Conservation (phyloP, 2,888 invertebrate genomes). For the Mythimna loreyi region DNA sequence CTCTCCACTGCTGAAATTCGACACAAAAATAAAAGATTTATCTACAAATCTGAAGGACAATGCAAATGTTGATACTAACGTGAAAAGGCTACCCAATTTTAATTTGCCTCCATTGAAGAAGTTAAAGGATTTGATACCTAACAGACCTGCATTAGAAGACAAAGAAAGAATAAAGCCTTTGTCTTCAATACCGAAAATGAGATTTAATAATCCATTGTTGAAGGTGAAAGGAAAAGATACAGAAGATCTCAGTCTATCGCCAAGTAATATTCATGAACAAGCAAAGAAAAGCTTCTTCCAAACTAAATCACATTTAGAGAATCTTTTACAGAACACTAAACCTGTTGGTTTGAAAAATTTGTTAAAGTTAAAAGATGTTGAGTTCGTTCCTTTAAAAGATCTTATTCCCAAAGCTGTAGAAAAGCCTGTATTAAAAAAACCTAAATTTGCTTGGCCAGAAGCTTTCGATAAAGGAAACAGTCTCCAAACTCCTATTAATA, state of each 20-base stretch:
- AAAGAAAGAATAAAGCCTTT: conserved; percentile 25
- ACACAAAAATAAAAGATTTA: conserved; percentile 21
- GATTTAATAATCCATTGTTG: conserved; percentile 31
- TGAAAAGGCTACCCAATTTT: conserved; percentile 26
- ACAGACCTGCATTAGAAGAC: conserved; percentile 18
- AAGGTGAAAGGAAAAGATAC: conserved; percentile 19
- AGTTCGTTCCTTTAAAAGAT: conserved; percentile 61
- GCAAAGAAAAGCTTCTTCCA: conserved; percentile 36
- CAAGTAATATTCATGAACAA: conserved; percentile 56
- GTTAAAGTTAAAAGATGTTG: conserved; percentile 77
- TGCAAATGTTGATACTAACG: conserved; percentile 27
- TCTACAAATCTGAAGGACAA: conserved; percentile 38
- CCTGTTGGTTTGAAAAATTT: conserved; percentile 69
- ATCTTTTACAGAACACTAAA: conserved; percentile 39
- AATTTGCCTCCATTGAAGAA: conserved; percentile 24
- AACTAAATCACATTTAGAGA: conserved; percentile 49
- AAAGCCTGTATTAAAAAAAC: conserved; percentile 18
- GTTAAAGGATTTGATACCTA: conserved; percentile 35
- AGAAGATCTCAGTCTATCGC: conserved; percentile 53
- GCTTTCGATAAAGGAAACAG: conserved; percentile 25
- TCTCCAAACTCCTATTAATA: background rate
- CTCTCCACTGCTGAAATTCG: conserved; percentile 28
- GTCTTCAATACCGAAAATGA: conserved; percentile 60
- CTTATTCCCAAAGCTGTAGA: conserved; percentile 60
- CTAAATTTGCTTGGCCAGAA: conserved; percentile 23